These are phyloP conservation scores for Neotoma lepida DNA, from an alignment of 2,113 vertebrate species.

Conservation along the genomic window DNA sequence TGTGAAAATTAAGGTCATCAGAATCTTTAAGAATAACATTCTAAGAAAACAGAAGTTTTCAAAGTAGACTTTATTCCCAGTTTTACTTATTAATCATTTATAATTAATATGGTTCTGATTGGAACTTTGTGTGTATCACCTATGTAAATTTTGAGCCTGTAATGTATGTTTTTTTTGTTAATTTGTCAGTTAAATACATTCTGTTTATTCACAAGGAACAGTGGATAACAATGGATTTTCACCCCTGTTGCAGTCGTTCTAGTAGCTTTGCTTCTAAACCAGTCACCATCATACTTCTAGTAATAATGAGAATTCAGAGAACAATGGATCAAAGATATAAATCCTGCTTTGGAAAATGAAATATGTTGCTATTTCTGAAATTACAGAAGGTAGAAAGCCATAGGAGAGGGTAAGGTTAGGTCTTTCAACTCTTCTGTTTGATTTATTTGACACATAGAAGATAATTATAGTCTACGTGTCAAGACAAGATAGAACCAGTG, in stretches of 20 bases:
- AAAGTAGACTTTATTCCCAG: conserved; percentile 26
- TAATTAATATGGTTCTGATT: conserved; percentile 39
- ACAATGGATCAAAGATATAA: conserved; percentile 58
- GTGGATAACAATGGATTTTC: conserved; percentile 22
- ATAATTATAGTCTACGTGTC: conserved; percentile 57
- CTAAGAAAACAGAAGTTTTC: conserved; percentile 43
- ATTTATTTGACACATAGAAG: conserved; percentile 71
- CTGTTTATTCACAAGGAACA: background rate
- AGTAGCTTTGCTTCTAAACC: conserved; percentile 42
- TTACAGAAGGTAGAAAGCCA: conserved; percentile 47
- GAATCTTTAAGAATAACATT: conserved; percentile 15
- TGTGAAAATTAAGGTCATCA: conserved; percentile 28
- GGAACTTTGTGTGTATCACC: background rate
- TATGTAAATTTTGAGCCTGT: background rate
- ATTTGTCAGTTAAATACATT: conserved; percentile 16
- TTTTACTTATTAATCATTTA: conserved; percentile 34
- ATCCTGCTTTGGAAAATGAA: conserved; percentile 56
- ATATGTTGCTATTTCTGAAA: conserved; percentile 64
- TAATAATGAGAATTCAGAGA: conserved; percentile 67
- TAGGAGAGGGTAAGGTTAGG: conserved; percentile 32
- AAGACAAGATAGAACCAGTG: conserved; percentile 48
- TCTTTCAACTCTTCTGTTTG: conserved; percentile 63
- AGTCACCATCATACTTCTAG: background rate
- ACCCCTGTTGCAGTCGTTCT: background rate
- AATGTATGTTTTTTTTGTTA: background rate